Evolutionary conservation across 1,140 invertebrate species (phyloP).

Genomic region (Drosophila simulans): DNA sequence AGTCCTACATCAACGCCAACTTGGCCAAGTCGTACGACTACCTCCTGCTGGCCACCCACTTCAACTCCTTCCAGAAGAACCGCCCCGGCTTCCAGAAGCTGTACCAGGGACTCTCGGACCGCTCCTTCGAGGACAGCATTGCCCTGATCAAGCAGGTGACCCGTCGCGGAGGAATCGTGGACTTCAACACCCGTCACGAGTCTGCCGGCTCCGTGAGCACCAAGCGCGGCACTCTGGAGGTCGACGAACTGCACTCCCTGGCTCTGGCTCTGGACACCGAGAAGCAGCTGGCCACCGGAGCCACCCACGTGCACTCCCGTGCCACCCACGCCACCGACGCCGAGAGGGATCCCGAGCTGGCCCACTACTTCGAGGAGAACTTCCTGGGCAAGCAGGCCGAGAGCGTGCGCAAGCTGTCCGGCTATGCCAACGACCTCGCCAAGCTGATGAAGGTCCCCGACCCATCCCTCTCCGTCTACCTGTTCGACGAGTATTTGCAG

Average conservation of each 20-base stretch:
- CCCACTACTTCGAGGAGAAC: constrained; percentile 90
- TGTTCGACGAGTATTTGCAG: constrained; percentile 92
- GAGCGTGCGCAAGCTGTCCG: constrained; percentile 88
- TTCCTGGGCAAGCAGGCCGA: constrained; percentile 89
- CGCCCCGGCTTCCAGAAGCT: constrained; percentile 91
- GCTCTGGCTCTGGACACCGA: constrained; percentile 90
- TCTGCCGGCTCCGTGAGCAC: constrained; percentile 45
- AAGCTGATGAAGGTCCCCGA: constrained; percentile 87
- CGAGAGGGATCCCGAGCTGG: constrained; percentile 88
- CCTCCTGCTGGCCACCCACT: constrained; percentile 90
- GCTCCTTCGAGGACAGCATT: constrained; percentile 90
- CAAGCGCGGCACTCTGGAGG: constrained; percentile 67
- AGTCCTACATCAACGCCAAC: constrained; percentile 88
- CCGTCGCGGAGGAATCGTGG: constrained; percentile 87
- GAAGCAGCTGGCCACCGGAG: constrained; percentile 89
- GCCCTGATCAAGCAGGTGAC: constrained; percentile 91
- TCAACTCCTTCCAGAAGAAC: constrained; percentile 91
- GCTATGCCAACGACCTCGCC: constrained; percentile 90
- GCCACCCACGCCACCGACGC: constrained; percentile 58
- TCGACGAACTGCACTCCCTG: constrained; percentile 89
- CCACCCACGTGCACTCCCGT: constrained; percentile 87
- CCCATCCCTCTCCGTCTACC: constrained; percentile 88
- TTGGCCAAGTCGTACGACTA: constrained; percentile 90
- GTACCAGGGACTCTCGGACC: constrained; percentile 90
- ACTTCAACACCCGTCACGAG: constrained; percentile 57